Evolutionary conservation across 2,797 vertebrate species (phyloP).

Genomic region (Arremon brunneinucha): DNA sequence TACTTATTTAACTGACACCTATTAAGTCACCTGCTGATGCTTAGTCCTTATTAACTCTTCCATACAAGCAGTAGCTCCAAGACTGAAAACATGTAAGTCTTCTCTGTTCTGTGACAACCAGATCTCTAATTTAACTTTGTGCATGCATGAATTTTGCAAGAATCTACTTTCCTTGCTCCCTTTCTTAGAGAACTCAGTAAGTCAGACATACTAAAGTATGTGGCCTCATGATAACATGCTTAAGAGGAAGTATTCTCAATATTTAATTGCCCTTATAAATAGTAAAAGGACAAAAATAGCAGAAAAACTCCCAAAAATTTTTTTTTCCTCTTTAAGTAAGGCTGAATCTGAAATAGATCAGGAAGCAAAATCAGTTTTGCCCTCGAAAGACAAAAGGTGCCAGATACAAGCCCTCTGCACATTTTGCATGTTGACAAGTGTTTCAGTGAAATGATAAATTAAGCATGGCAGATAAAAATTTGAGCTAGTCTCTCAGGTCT

Average conservation of each 20-base stretch:
- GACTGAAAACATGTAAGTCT: not conserved
- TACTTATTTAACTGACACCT: not conserved
- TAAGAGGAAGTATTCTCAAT: conserved; percentile 1
- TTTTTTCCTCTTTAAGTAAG: not conserved
- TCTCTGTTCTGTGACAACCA: not conserved
- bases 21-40: not conserved
- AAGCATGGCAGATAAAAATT: conserved; percentile 71
- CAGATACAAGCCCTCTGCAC: conserved; percentile 52
- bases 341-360: conserved; percentile 22
- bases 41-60: conserved; percentile 10
- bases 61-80: not conserved
- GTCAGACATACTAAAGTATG: not conserved
- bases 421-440: conserved; percentile 69
- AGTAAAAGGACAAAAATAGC: not conserved
- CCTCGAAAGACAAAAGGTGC: conserved; percentile 38
- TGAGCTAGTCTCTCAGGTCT: conserved; percentile 69
- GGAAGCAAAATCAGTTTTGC: conserved; percentile 50
- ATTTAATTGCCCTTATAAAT: conserved; percentile 19
- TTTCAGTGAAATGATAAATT: conserved; percentile 74
- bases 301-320: not conserved
- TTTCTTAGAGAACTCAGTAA: not conserved
- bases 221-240: not conserved
- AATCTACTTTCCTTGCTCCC: not conserved
- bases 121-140: not conserved
- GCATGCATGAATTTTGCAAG: not conserved